Percentiles rank a stretch among this genome's conserved stretches.
phyloP scores from a whole-genome alignment of 2,888 invertebrate genomes.

The Eulithis testata region DNA sequence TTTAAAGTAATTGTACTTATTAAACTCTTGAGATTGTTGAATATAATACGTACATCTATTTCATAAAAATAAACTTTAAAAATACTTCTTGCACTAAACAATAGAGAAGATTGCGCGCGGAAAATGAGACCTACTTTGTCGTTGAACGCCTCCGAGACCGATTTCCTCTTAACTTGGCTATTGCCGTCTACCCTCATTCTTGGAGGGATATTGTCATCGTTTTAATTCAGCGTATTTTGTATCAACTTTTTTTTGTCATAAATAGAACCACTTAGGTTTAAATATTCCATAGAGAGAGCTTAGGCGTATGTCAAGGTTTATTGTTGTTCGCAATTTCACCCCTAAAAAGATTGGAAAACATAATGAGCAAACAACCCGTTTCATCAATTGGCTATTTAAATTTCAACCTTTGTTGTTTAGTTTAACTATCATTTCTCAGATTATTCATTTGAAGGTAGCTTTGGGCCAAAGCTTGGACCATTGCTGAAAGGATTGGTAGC shows the following conservation, averaged over 20 bases:
- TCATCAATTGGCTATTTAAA: no score
- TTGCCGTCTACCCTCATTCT: constrained; percentile 29
- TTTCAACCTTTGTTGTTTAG: no score
- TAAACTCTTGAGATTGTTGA: no score
- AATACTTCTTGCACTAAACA: constrained; percentile 12
- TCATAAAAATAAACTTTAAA: background rate
- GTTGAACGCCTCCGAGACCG: constrained; percentile 22
- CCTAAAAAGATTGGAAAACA: no score
- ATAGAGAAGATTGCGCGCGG: constrained; percentile 18
- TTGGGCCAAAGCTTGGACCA: no score
- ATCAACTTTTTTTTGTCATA: constrained; percentile 1
- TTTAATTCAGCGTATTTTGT: constrained; percentile 7
- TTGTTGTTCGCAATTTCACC: background rate
- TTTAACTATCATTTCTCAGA: no score
- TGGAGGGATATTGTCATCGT: constrained; percentile 9
- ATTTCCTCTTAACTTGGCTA: constrained; percentile 25
- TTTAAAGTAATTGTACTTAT: no score
- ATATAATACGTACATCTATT: no score
- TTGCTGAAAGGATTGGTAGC: background rate
- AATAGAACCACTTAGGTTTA: background rate
- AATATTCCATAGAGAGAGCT: background rate
- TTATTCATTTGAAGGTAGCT: no score
- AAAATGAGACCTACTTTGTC: constrained; percentile 27
- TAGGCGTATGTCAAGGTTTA: background rate
- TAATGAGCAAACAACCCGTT: no score